Evolutionary conservation across 1,140 invertebrate species (phyloP), one percentile per base, ranked within the genome.

Genomic region (Scaptomyza pallida): DNA sequence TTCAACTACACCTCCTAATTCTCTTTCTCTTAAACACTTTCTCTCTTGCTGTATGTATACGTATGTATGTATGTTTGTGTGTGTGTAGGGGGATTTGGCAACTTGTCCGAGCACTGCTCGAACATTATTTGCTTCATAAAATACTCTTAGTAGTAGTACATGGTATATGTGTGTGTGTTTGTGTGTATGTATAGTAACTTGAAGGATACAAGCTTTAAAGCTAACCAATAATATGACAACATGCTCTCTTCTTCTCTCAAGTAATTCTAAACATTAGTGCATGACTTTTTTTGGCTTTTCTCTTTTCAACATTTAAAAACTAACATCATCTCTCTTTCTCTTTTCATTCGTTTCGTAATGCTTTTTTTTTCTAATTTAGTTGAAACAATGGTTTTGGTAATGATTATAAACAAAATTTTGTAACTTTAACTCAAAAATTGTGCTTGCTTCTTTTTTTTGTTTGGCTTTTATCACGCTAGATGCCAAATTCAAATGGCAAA

Each of bases 131-230:
- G 54, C 73, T 60, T 77, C 44, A 67, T 77, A 79, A 86, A 78
- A 86, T 86, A 86, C 82, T 88, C 75, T 86, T 81, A 86, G 81
- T 77, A 85, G 81, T 86, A 37, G 33, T 37, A 37, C n/a, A 67
- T 50, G 65, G 61, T 71, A 23, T 76, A 10, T 72, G 26, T 72
- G 50, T 61, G 37, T 64, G 35, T 43, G 43, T 54, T 43, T 64
- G 63, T 60, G 51, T 65, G 62, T 77, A 57, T 63, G 68, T 75
- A 26, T 71, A 57, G 73, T 86, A 86, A 85, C 80, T 85, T 85
- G 81, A 85, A 85, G 81, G 77, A 86, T 74, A 85, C 81, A 85
- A 85, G 81, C 81, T 86, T 86, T 85, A 85, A 86, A 85, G 81
- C 81, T 85, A n/a, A 86, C 81, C 81, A 85, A 83, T 83, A 5